Base-by-base conservation (phyloP, 1,140 invertebrate genomes). In the Matsumurasca onukii region DNA sequence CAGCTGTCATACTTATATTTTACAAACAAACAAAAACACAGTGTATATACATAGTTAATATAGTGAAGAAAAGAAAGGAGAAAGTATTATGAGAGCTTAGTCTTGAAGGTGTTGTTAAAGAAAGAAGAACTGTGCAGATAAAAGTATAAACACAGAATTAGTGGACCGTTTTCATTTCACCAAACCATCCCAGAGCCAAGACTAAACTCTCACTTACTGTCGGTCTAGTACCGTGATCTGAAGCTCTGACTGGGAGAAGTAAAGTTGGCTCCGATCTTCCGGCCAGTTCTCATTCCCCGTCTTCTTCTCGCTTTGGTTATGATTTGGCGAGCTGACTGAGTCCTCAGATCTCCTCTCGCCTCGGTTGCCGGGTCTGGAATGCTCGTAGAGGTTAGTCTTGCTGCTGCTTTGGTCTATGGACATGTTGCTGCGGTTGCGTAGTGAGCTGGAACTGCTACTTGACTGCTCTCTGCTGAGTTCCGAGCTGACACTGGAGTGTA, bases 371-470 rank as follows among this genome's bases (percentile, higher is more conserved):
- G 39, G 13, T 3, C 24, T 31, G 30, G 24, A 49, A 24, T 29
- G 25, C 34, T 29, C 39, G 20, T 22, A 22, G 1, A 20, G 27
- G n/a, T 31, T 59, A 24, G 66, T 67, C 27, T 31, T 55, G n/a
- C 34, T 49, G 3, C 31, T 24, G 25, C 27, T 39, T 12, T 51
- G 30, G 31, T 68, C 66, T 2, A 67, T 52, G 20, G 66, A 67
- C 24, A 67, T 17, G 13, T 51, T 67, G 20, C 66, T 67, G 9
- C 66, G 48, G 31, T 52, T 67, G 20, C 52, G 49, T 3, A 67
- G 24, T 20, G 48, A 55, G 30, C 66, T 67, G n/a, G 49, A 55
- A 57, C 66, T 67, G 30, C 66, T 67, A 31, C 67, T 63, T 17
- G 29, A 62, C 17, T 31, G 31, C 20, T 39, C 34, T 27, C 64